A percentile compares a stretch with the other conserved stretches of the same genome.
phyloP scores from a whole-genome alignment of 2,113 vertebrate genomes.

The Capreolus pygargus region DNA sequence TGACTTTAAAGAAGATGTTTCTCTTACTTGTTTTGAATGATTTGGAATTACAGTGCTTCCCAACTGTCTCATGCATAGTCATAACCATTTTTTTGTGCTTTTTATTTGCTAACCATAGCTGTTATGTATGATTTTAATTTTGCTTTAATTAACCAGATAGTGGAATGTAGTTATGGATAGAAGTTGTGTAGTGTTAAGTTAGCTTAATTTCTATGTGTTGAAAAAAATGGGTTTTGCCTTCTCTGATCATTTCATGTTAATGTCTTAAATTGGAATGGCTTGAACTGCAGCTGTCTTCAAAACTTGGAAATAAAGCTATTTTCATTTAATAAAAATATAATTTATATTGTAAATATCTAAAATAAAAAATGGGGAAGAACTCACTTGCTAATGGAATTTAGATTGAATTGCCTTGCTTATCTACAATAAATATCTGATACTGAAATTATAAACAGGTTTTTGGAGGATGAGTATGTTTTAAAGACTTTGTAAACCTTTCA shows the following conservation, averaged over 20 bases:
- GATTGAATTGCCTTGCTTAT: background rate
- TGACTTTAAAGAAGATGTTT: background rate
- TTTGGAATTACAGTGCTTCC: background rate
- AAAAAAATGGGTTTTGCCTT: background rate
- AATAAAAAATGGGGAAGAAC: background rate
- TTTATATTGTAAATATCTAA: background rate
- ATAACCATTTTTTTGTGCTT: background rate
- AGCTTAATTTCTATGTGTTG: background rate
- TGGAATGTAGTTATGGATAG: background rate
- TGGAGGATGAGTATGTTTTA: background rate
- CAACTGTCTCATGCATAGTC: background rate
- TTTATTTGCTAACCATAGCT: conserved; percentile 17
- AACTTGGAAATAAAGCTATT: background rate
- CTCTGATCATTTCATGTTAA: background rate
- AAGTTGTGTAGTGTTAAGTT: background rate
- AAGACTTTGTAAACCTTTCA: background rate
- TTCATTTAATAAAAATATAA: background rate
- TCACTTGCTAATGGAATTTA: background rate
- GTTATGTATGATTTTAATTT: background rate
- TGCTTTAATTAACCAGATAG: background rate
- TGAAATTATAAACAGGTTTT: conserved; percentile 6
- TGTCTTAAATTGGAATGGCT: background rate
- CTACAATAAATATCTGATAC: background rate
- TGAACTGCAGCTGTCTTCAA: background rate
- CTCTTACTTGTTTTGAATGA: background rate